Base-by-base conservation (phyloP, 2,888 invertebrate genomes). In the Leptinotarsa juncta region DNA sequence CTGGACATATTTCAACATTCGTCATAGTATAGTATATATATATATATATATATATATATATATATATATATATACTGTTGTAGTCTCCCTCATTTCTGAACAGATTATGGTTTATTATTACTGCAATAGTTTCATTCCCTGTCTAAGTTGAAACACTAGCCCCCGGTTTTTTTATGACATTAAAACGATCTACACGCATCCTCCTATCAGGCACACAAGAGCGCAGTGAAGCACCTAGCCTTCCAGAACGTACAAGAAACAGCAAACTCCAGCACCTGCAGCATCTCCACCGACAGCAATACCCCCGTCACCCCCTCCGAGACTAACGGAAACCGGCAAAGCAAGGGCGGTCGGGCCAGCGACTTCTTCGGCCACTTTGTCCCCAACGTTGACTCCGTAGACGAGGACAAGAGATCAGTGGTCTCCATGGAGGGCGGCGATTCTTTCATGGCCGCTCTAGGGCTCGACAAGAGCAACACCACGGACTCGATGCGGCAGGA, bases 181-280 rank as follows among this genome's bases (percentile, higher is more conserved):
- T 12, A 3, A 42, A 42, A 10, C 0, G 5, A 42, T 42, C 42
- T 32, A 10, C 32, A 32, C 2, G 10, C 32, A 32, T 32, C 32
- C 32, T 42, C 3, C 42, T 42, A 0, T 42, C 10, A 42, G 79
- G 90, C 89, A 1, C 91, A 91, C 78, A 89, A 89, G 26, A 88
- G 89, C 77, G 88, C 89, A 77, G 88, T 91, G 0, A 87, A 85
- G 14, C 89, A 86, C 79, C 87, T 91, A 23, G 83, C 88, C 18
- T 91, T 90, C 80, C 90, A 91, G 82, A 81, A 67, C 15, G 42
- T 50, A 16, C 50, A 32, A 12, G 75, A 74, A 5, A 23, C 42
- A 26, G 66, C 20, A 48, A 71, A 65, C n/a, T 50, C 65, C 3
- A 78, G 76, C 32, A 26, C 66, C 48, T 73, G 57, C 18, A 77